Conservation (phyloP, 2,113 vertebrate species). For the Columbina picui region DNA sequence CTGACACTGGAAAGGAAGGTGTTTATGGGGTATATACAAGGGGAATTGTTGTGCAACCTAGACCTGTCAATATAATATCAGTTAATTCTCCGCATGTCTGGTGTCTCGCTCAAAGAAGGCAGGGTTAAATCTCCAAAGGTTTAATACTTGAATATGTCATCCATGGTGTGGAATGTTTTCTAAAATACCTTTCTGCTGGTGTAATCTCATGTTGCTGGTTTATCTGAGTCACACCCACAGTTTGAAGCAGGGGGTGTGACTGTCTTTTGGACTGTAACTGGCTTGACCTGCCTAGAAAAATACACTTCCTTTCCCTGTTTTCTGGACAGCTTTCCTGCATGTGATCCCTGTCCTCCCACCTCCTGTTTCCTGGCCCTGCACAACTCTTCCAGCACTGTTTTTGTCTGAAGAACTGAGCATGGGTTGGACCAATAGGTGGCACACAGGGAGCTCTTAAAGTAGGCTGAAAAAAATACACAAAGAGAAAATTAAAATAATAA, state of each 20-base stretch:
- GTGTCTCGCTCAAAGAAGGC: slow-evolving; percentile 51
- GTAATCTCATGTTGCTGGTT: slow-evolving; percentile 20
- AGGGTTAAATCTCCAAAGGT: slow-evolving; percentile 62
- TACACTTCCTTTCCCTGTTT: slow-evolving; percentile 18
- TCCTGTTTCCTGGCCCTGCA: not conserved
- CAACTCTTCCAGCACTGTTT: not conserved
- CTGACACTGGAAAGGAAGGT: slow-evolving; percentile 75
- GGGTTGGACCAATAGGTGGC: slow-evolving; percentile 37
- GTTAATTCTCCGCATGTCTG: slow-evolving; percentile 58
- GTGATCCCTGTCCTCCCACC: not conserved
- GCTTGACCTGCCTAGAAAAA: not conserved
- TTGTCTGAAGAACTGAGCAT: not conserved
- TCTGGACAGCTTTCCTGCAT: not conserved
- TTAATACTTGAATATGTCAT: slow-evolving; percentile 37
- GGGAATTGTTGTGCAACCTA: slow-evolving; percentile 75
- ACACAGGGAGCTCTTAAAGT: slow-evolving; percentile 34
- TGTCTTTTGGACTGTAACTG: not conserved
- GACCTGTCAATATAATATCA: slow-evolving; percentile 60
- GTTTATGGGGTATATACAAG: slow-evolving; percentile 70
- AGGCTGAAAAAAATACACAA: not conserved
- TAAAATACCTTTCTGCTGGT: slow-evolving; percentile 44
- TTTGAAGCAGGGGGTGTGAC: not conserved
- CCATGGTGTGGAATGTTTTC: slow-evolving; percentile 35
- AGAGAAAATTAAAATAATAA: slow-evolving; percentile 15
- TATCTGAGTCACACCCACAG: slow-evolving; percentile 17